phyloP scores from a whole-genome alignment of 2,888 invertebrate genomes.

The Thereva unica region DNA sequence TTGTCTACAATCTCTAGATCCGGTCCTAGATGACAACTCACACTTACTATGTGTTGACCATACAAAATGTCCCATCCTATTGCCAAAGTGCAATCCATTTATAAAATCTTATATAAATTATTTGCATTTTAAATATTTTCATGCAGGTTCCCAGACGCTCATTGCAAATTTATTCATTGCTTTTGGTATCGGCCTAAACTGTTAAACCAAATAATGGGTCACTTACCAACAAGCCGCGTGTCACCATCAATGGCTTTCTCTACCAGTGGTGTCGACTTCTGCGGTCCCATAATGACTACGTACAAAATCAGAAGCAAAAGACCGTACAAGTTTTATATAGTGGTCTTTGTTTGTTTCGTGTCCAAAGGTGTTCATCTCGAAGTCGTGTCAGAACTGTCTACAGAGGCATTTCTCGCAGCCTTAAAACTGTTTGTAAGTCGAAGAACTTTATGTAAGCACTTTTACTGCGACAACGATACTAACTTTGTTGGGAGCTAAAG shows the following conservation, averaged over 20 bases:
- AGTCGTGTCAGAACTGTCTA: constrained; percentile 39
- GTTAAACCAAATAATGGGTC: constrained; percentile 42
- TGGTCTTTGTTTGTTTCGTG: constrained; percentile 41
- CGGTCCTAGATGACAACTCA: constrained; percentile 1
- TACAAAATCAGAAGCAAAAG: constrained; percentile 28
- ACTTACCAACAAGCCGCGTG: no score
- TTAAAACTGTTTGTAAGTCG: no score
- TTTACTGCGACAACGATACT: no score
- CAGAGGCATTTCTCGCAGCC: no score
- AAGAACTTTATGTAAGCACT: no score
- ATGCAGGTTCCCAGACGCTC: constrained; percentile 34
- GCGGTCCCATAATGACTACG: constrained; percentile 39
- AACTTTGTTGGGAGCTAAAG: no score
- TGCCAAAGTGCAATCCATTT: constrained; percentile 21
- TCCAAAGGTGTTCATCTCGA: no score
- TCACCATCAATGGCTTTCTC: no score
- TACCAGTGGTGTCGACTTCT: no score
- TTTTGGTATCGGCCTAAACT: constrained; percentile 18
- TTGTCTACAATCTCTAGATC: constrained; percentile 5
- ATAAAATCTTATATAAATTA: constrained; percentile 3
- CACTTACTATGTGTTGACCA: neutral
- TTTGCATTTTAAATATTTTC: constrained; percentile 27
- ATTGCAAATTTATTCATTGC: constrained; percentile 32
- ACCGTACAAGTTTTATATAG: constrained; percentile 38
- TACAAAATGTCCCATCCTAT: neutral